Evolutionary conservation across 2,113 vertebrate genomes (phyloP).

Genomic region (Hepsetus odoe): DNA sequence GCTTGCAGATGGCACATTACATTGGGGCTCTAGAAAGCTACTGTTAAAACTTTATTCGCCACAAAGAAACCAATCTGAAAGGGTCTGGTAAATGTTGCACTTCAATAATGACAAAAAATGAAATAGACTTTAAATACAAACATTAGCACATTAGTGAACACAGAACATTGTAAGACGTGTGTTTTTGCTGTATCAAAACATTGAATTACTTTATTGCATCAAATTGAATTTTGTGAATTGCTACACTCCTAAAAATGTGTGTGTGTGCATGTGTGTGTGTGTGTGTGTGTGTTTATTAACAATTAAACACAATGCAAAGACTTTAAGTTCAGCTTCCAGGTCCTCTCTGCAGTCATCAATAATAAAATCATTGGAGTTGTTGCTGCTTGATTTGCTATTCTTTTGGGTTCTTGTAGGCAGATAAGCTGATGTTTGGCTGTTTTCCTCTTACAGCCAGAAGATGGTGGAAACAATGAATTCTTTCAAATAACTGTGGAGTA

Average conservation of each 20-base stretch:
- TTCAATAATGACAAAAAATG: too few species aligned
- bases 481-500: neutral
- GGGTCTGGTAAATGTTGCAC: too few species aligned
- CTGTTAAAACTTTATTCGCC: too few species aligned
- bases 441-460: conserved; percentile 9
- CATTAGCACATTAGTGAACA: too few species aligned
- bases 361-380: conserved; percentile 67
- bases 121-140: too few species aligned
- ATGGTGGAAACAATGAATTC: conserved; percentile 13
- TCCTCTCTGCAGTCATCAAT: conserved; percentile 66
- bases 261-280: neutral
- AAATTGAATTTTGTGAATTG: too few species aligned
- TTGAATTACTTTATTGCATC: too few species aligned
- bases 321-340: conserved; percentile 42
- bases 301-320: neutral
- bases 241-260: neutral
- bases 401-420: conserved; percentile 61
- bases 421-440: conserved; percentile 37
- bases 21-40: too few species aligned
- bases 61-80: too few species aligned
- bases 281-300: neutral
- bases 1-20: too few species aligned
- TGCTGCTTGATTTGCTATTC: conserved; percentile 68
- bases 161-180: too few species aligned
- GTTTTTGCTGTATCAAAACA: too few species aligned